phyloP scores from a whole-genome alignment of 2,113 vertebrate genomes.

The Aspiorhynchus laticeps region DNA sequence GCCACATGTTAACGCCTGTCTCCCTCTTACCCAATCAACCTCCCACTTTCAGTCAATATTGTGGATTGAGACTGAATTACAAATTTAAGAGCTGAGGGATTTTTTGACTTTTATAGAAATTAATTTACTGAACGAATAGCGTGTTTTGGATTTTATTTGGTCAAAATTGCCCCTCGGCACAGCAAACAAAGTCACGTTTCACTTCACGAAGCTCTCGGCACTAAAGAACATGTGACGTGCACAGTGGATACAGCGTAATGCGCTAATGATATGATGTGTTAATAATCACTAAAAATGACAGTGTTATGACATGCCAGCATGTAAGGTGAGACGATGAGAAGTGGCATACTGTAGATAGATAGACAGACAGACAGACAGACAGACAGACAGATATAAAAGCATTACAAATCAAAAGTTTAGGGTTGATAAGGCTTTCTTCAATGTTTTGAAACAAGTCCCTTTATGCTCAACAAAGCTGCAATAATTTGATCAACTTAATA shows the following conservation, averaged over 20 bases:
- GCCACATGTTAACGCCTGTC: constrained; percentile 50
- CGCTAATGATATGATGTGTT: background rate
- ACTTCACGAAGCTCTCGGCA: constrained; percentile 66
- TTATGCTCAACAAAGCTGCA: background rate
- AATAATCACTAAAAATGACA: background rate
- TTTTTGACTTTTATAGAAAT: constrained; percentile 3
- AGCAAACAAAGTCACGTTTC: constrained; percentile 72
- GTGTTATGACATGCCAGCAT: background rate
- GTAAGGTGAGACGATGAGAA: background rate
- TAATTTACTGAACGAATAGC: background rate
- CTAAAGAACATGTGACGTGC: constrained; percentile 55
- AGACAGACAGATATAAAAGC: too few species aligned
- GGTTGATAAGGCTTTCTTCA: background rate
- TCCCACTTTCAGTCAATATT: background rate
- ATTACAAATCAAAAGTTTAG: background rate
- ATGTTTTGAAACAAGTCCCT: background rate
- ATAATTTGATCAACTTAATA: background rate
- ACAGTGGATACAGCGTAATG: background rate
- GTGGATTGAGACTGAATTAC: constrained; percentile 7
- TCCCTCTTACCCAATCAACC: background rate
- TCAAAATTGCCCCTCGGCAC: constrained; percentile 51
- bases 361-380: background rate
- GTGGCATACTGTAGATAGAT: background rate
- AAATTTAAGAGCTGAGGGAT: background rate
- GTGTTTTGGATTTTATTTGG: background rate